Conservation (phyloP, 1,140 invertebrate species). For the Formica selysi region DNA sequence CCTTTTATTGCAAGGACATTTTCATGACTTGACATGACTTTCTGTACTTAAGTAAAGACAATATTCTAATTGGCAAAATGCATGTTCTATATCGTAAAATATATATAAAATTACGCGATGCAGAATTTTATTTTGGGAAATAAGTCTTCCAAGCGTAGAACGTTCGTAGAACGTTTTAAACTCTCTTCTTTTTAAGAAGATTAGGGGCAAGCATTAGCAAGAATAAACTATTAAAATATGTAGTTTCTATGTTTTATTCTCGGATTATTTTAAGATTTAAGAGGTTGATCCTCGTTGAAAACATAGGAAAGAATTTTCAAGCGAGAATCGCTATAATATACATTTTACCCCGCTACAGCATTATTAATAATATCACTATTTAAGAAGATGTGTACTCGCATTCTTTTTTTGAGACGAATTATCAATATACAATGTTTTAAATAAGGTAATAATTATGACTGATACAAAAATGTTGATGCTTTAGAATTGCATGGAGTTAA, state of each 20-base stretch:
- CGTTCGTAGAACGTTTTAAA: background rate
- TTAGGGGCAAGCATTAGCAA: background rate
- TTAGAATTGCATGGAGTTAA: background rate
- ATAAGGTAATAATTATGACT: background rate
- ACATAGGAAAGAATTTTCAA: background rate
- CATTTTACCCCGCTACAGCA: background rate
- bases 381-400: background rate
- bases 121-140: conserved; percentile 1
- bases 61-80: background rate
- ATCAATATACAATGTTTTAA: background rate
- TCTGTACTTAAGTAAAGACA: background rate
- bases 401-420: background rate
- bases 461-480: background rate
- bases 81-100: background rate
- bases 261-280: background rate
- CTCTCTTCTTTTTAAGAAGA: background rate
- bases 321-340: background rate
- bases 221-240: background rate
- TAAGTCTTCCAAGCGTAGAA: background rate
- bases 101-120: background rate
- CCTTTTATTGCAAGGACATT: background rate
- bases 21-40: background rate
- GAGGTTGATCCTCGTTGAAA: background rate
- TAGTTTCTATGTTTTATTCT: background rate
- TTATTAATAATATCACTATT: background rate